phyloP scores from a whole-genome alignment of 2,888 invertebrate species.

The Agriopis aurantiaria region DNA sequence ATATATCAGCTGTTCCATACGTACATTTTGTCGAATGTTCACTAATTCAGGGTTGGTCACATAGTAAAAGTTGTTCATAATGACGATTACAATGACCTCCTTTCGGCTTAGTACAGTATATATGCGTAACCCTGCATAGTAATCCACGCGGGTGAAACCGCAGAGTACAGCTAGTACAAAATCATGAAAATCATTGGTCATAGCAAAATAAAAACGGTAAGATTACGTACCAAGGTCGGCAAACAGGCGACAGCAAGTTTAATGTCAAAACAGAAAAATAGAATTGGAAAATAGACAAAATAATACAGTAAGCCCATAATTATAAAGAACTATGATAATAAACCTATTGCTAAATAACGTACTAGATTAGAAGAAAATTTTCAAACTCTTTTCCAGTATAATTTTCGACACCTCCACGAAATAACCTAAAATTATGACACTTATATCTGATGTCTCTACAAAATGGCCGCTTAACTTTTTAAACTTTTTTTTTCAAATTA shows the following conservation, averaged over 20 bases:
- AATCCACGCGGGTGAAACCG: too few species aligned
- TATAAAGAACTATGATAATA: background rate
- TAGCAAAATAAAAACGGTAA: too few species aligned
- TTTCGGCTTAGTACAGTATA: too few species aligned
- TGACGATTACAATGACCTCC: too few species aligned
- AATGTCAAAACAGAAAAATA: background rate
- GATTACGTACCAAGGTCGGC: too few species aligned
- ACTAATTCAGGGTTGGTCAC: too few species aligned
- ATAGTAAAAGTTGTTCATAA: too few species aligned
- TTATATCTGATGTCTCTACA: constrained; percentile 19
- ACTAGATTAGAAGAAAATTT: background rate
- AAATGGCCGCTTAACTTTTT: constrained; percentile 33
- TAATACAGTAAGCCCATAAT: background rate
- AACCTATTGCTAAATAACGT: background rate
- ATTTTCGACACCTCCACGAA: constrained; percentile 27
- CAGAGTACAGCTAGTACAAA: too few species aligned
- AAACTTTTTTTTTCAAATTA: constrained; percentile 36
- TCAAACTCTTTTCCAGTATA: constrained; percentile 14
- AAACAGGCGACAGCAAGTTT: background rate
- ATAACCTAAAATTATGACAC: constrained; percentile 31
- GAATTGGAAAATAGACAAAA: background rate
- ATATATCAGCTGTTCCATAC: too few species aligned
- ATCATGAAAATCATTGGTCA: too few species aligned
- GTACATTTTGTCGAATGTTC: too few species aligned
- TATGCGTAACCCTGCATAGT: too few species aligned